Conservation (phyloP, 1,140 invertebrate species). For the Atta colombica region DNA sequence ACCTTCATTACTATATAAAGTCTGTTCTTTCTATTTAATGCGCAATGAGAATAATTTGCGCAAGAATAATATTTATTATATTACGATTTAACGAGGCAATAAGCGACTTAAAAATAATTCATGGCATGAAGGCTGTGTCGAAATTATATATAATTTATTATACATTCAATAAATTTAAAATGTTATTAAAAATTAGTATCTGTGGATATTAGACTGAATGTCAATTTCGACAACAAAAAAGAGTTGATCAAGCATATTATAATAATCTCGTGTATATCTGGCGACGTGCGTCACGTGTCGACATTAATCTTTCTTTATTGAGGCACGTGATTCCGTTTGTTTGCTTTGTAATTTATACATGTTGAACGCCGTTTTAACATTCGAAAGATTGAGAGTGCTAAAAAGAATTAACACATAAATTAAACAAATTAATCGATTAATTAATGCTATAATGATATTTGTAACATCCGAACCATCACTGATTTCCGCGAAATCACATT, state of each 20-base stretch:
- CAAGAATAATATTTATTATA: not conserved
- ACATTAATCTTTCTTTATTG: constrained; percentile 57
- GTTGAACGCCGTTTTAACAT: not conserved
- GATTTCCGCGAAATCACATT: not conserved
- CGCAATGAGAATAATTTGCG: not conserved
- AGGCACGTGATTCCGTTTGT: constrained; percentile 44
- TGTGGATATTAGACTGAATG: not conserved
- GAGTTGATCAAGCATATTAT: constrained; percentile 21
- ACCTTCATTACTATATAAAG: not conserved
- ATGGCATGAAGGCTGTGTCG: not conserved
- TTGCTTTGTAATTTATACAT: constrained; percentile 20
- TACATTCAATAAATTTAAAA: not conserved
- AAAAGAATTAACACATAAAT: not conserved
- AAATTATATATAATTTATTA: not conserved
- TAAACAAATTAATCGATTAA: not conserved
- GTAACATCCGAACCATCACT: not conserved
- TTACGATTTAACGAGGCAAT: not conserved
- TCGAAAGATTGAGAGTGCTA: not conserved
- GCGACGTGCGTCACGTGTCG: constrained; percentile 31
- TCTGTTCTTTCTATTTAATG: not conserved
- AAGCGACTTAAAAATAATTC: not conserved
- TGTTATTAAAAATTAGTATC: not conserved
- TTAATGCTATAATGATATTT: not conserved
- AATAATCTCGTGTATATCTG: constrained; percentile 40
- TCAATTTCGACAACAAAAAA: constrained; percentile 2